Base-by-base conservation (phyloP, 2,113 vertebrate species). In the Meles meles region DNA sequence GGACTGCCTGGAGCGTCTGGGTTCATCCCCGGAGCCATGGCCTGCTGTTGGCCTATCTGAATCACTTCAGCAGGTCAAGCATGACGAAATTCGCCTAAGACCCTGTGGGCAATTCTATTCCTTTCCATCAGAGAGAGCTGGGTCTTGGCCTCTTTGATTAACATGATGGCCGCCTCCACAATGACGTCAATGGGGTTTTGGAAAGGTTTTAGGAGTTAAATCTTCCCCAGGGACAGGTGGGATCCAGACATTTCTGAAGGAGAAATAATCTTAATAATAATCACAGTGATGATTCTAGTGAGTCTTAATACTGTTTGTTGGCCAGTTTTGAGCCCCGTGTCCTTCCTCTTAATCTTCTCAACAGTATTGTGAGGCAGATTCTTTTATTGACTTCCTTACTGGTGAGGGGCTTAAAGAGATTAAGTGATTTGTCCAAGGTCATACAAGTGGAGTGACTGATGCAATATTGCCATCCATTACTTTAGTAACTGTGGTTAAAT, bases 1-100 rank as follows among this genome's bases (percentile, higher is more conserved):
- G 9, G 42, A 14, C 44, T 91, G 2, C 23, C 81, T 39, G 31
- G 7, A 0, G 0, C 3, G 10, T n/a, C 27, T 29, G 59, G 18
- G 80, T 42, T 92, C 20, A 31, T 79, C 15, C 13, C 8, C 25
- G 94, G 69, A 71, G 79, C 77, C 81, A n/a, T 20, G 5, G 63
- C 49, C 42, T 37, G 37, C 20, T 59, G 39, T 25, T 81, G 47
- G n/a, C 6, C 12, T 1, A 11, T 59, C 29, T 52, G 52, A 83
- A 80, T 4, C 15, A 20, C 20, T 55, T 91, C 42, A 57, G 39
- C 25, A n/a, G 76, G 77, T 44, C 27, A 27, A 76, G n/a, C 34
- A 37, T 0, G 57, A 94, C 0, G 0, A 14, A 57, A 49, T 21
- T 17, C 12, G 25, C 77, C 39, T 25, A 37, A 23, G 57, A 57